Base-by-base conservation (phyloP, 2,797 vertebrate species). In the Cuculus canorus region DNA sequence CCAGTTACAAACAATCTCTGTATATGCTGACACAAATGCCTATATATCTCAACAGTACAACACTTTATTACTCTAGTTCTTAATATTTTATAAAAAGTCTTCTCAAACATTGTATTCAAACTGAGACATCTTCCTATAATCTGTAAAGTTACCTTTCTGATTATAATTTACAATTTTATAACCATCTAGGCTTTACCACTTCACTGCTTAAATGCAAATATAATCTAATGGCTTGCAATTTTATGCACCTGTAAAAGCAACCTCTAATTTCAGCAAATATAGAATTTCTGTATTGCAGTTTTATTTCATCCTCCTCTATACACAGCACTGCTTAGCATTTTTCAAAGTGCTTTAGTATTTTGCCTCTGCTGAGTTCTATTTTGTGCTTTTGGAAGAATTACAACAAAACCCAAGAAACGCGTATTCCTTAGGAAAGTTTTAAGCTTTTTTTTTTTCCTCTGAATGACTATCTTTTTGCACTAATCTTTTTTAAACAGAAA, bases 151-250 rank as follows among this genome's bases (percentile, higher is more conserved):
- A 96, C 57, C 76, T 84, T 37, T 60, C 78, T 76, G 65, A 92
- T 95, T 76, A 79, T 88, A 95, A 92, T 91, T 90, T 93, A 92
- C 52, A 88, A 77, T 88, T 95, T 73, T 79, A 19, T 78, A 95
- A 81, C 63, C 45, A n/a, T 28, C 72, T 85, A 45, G 59, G 5
- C 35, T 89, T 94, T 83, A 95, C 61, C 93, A 17, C 48, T 61
- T 37, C 43, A 80, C 72, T 76, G 27, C 61, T 82, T 92, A 94
- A 95, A 94, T 82, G 54, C 76, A 97, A 97, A 95, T 90, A 69
- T 8, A 80, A 77, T 35, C 24, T 82, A 91, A 94, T 57, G 12
- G 72, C 35, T 90, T 88, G n/a, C 82, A 39, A 71, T 79, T 94
- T 94, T 14, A 84, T 71, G 77, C 82, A 90, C 41, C 86, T 94